These are phyloP conservation scores for Nipponia nippon DNA, from an alignment of 2,113 vertebrate genomes.

Conservation along the genomic window DNA sequence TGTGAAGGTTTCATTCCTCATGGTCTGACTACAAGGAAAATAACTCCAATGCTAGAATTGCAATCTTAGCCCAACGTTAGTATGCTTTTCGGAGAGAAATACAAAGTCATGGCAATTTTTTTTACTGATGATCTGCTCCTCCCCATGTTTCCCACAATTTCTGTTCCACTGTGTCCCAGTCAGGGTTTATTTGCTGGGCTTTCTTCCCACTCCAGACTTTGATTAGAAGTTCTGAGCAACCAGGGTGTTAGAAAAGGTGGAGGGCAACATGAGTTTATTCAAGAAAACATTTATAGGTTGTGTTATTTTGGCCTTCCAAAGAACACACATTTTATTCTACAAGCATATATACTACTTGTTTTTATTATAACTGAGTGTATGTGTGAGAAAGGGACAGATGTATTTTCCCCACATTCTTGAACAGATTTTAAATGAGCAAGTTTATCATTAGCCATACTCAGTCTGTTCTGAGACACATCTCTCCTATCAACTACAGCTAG, in stretches of 20 bases:
- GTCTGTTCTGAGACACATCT: background rate
- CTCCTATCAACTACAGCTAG: background rate
- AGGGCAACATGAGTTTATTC: background rate
- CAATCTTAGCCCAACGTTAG: background rate
- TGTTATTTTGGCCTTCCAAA: background rate
- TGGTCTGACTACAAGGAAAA: background rate
- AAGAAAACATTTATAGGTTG: background rate
- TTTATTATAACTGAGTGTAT: background rate
- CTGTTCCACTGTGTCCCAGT: background rate
- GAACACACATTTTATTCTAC: background rate
- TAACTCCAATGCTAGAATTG: background rate
- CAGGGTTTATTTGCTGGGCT: background rate
- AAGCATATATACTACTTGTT: background rate
- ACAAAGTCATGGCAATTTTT: background rate
- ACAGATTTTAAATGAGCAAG: slow-evolving; percentile 4
- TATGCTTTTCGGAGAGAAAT: background rate
- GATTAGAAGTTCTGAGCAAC: background rate
- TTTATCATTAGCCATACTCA: background rate
- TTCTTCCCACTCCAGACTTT: background rate
- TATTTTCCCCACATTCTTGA: background rate
- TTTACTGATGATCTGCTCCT: background rate
- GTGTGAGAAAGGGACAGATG: background rate
- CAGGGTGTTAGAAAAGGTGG: background rate
- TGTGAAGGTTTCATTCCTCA: background rate
- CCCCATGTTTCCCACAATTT: background rate